These are phyloP conservation scores for Mythimna impura DNA, from an alignment of 2,888 invertebrate species.

Conservation along the genomic window DNA sequence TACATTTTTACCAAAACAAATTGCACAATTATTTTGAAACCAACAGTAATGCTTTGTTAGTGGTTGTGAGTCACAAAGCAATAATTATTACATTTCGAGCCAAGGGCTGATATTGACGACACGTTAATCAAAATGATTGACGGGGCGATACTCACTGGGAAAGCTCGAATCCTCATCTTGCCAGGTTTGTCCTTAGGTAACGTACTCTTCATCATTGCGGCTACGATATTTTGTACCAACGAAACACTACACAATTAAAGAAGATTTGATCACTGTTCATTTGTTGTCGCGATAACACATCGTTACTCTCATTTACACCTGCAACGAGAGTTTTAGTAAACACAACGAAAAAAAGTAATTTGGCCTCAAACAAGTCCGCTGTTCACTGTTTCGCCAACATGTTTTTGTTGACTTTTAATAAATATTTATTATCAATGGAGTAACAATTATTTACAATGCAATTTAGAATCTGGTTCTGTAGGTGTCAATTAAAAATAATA, in stretches of 20 bases:
- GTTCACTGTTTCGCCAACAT: conserved; percentile 26
- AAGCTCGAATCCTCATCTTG: conserved; percentile 99
- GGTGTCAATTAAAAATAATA: conserved; percentile 64
- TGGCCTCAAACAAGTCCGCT: conserved; percentile 31
- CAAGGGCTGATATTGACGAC: conserved; percentile 6
- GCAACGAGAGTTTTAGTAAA: conserved; percentile 78
- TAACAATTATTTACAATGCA: conserved; percentile 33
- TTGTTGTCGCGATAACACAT: conserved; percentile 84
- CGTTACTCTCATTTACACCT: conserved; percentile 85
- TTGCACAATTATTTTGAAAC: conserved; percentile 15
- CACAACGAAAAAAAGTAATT: conserved; percentile 54
- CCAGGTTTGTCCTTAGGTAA: conserved; percentile 96
- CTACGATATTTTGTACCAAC: conserved; percentile 76
- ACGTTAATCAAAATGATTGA: conserved; percentile 30
- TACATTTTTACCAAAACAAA: conserved; percentile 11
- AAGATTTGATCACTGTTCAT: conserved; percentile 79
- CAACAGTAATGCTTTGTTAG: conserved; percentile 3
- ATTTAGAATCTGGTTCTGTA: conserved; percentile 57
- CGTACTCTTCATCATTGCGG: conserved; percentile 93
- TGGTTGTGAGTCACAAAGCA: conserved; percentile 15
- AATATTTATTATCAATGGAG: conserved; percentile 18
- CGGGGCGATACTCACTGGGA: conserved; percentile 95
- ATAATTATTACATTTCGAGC: conserved; percentile 5
- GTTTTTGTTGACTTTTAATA: conserved; percentile 8
- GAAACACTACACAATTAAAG: conserved; percentile 77